These are phyloP conservation scores for Potorous gilbertii DNA, from an alignment of 2,797 vertebrate species.

Conservation along the genomic window DNA sequence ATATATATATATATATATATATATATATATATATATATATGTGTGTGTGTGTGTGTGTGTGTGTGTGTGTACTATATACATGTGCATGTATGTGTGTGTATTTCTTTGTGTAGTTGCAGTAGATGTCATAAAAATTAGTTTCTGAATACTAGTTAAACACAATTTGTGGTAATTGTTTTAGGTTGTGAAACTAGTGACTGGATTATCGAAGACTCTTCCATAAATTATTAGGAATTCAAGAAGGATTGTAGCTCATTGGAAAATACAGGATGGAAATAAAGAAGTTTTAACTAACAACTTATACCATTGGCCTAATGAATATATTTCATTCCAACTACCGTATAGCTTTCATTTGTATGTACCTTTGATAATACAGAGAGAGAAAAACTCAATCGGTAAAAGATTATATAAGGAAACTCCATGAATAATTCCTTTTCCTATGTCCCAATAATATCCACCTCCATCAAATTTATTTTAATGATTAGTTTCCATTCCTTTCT, in stretches of 20 bases:
- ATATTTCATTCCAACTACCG: neutral
- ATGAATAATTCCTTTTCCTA: neutral
- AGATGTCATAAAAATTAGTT: conserved; percentile 36
- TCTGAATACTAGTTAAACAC: conserved; percentile 13
- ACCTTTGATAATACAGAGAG: neutral
- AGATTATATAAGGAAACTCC: neutral
- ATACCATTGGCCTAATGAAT: neutral
- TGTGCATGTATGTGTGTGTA: neutral
- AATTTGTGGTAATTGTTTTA: conserved; percentile 11
- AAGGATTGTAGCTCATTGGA: neutral
- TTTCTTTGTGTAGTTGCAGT: neutral
- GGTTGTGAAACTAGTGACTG: neutral
- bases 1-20: neutral
- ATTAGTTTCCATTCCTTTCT: neutral
- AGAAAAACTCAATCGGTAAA: too few relatives aligned
- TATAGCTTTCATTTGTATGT: conserved; percentile 21
- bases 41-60: too few relatives aligned
- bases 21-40: neutral
- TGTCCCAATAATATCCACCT: neutral
- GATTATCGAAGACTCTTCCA: neutral
- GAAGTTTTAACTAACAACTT: conserved; percentile 7
- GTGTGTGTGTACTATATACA: too few relatives aligned
- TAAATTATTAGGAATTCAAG: neutral
- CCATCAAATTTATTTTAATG: conserved; percentile 21
- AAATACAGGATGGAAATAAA: neutral